Evolutionary conservation across 1,140 invertebrate genomes (phyloP).

Genomic region (Gonatopus flavifemur): DNA sequence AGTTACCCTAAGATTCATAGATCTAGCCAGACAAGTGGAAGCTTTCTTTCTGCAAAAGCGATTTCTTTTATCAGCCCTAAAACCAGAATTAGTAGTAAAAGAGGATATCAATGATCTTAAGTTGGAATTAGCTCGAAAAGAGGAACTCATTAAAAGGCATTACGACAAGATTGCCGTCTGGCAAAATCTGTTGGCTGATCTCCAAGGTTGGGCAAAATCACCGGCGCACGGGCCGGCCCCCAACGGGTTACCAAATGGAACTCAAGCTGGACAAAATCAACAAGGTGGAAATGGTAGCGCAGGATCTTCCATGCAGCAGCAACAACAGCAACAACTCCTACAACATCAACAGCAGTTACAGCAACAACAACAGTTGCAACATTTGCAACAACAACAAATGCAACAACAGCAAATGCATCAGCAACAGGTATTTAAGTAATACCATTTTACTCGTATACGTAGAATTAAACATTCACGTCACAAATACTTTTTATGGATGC

Average conservation of each 20-base stretch:
- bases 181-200: conserved; percentile 82
- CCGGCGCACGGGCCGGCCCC: conserved; percentile 54
- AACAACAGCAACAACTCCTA: conserved; percentile 50
- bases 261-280: conserved; percentile 37
- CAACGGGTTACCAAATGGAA: conserved; percentile 48
- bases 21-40: conserved; percentile 89
- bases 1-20: conserved; percentile 80
- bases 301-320: conserved; percentile 35
- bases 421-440: conserved; percentile 48
- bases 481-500: too few relatives aligned
- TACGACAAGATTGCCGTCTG: conserved; percentile 88
- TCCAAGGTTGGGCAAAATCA: conserved; percentile 62
- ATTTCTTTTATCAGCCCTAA: conserved; percentile 84
- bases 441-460: too few relatives aligned
- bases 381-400: conserved; percentile 57
- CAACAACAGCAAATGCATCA: conserved; percentile 54
- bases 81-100: conserved; percentile 88
- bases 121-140: conserved; percentile 81
- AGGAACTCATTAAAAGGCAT: conserved; percentile 83
- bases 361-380: conserved; percentile 60
- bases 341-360: conserved; percentile 54
- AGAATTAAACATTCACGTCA: too few relatives aligned
- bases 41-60: conserved; percentile 92
- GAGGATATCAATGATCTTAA: conserved; percentile 88
- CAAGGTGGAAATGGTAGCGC: conserved; percentile 36